Base-by-base conservation (phyloP, 2,113 vertebrate genomes). In the Azemiops feae region DNA sequence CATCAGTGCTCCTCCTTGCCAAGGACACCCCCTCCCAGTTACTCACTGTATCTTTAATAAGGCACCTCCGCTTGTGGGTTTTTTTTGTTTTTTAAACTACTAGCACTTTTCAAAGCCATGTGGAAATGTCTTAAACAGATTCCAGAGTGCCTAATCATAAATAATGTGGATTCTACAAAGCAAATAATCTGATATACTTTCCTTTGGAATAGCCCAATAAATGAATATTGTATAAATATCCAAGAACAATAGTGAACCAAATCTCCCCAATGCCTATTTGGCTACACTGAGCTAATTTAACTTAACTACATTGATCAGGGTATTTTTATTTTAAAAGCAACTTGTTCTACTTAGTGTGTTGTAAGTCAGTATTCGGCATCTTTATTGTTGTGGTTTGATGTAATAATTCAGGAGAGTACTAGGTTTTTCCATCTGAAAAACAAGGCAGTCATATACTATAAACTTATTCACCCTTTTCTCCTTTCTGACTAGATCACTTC, bases 271-370 rank as follows among this genome's bases (percentile, higher is more conserved):
- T 47, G 39, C 25, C 27, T 45, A 47, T 25, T 14, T 23, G 18
- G 39, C 22, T 10, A 25, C 7, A 30, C 64, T 89, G 90, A 88
- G 30, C 25, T 69, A 22, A 16, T 30, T 88, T 91, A 95, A 89
- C 34, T 58, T 58, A 91, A 45, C 1, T 95, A 92, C 85, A 89
- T 92, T 90, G 60, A 69, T 22, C 27, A 69, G 57, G 58, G 64
- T 52, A n/a, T 90, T 90, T 50, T 50, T 50, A 10, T n/a, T 52
- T 45, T 52, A 64, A 64, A 54, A 30, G 93, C 16, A 1, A 94
- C 64, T 91, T 93, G 94, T 89, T 64, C 6, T 93, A 92, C 87
- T 64, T 89, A 95, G 92, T 0, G 5, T 25, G 90, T 93, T 30
- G 20, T 85, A 85, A 45, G 43, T 20, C 25, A 50, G 18, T 89